phyloP scores from a whole-genome alignment of 2,113 vertebrate genomes.

The Dunckerocampus dactyliophorus region DNA sequence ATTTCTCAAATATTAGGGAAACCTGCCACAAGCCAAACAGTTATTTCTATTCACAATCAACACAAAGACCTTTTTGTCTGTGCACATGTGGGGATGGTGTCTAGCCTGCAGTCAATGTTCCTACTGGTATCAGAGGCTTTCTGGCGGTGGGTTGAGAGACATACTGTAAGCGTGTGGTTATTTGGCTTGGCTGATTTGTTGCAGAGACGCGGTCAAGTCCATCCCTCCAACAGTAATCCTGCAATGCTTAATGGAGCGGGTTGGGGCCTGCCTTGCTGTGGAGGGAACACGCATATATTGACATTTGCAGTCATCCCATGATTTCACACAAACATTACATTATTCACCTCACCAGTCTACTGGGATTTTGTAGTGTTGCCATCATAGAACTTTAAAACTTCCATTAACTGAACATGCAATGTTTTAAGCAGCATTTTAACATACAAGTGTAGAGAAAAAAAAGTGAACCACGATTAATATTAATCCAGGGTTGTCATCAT shows the following conservation, averaged over 20 bases:
- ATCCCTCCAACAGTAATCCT: background rate
- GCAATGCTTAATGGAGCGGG: slow-evolving; percentile 2
- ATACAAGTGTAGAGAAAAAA: no score
- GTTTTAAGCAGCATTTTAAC: no score
- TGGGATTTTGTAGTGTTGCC: no score
- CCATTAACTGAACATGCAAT: no score
- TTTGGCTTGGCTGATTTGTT: background rate
- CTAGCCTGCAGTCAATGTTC: background rate
- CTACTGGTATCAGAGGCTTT: background rate
- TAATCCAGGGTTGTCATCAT: no score
- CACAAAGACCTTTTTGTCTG: background rate
- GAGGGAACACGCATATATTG: slow-evolving; percentile 10
- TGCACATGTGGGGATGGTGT: background rate
- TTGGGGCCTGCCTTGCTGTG: slow-evolving; percentile 15
- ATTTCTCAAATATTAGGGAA: no score
- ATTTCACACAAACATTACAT: slow-evolving; percentile 24
- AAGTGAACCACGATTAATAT: no score
- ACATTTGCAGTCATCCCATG: slow-evolving; percentile 19
- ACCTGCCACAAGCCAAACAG: background rate
- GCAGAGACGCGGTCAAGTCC: background rate
- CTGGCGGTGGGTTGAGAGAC: background rate
- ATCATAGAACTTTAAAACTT: no score
- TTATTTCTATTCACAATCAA: background rate
- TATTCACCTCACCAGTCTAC: background rate
- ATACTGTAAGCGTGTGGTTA: background rate